Base-by-base conservation (phyloP, 2,888 invertebrate species). In the Mellilla xanthometata region DNA sequence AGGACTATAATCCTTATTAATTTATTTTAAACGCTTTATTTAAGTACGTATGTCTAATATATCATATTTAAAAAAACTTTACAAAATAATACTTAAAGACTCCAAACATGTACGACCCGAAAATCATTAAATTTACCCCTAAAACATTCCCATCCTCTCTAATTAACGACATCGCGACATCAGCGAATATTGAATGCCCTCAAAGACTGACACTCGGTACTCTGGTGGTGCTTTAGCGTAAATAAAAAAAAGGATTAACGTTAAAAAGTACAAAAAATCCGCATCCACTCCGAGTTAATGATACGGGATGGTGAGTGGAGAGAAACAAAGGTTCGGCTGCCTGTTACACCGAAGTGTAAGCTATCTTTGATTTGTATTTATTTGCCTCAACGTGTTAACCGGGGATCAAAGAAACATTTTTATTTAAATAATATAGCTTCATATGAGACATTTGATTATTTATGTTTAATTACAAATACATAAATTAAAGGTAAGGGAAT, bases 201-300 rank as follows among this genome's bases (percentile, higher is more conserved):
- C 73, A 72, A 76, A 79, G 76, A 76, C 70, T 78, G 85, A 82
- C 86, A 83, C 80, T 80, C 76, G 73, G 38, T 39, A 38, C 47
- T 38, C 32, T 27, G 38, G 26, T 32, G 44, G 30, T 72, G 63
- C 65, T 81, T 79, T 78, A 73, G 65, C 76, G 74, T 77, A 81
- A 81, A 81, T 80, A 84, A 85, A 77, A 83, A 80, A 85, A 81
- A 77, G 72, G 75, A 86, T 87, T 86, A 88, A 78, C 69, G 75
- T 68, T 77, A 86, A 88, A 87, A 87, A 85, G 79, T 76, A 71
- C 39, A 80, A 86, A 85, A 85, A 86, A 76, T 68, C 68, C 58
- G 56, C 81, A 79, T 79, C 84, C 88, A 87, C 89, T 89, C 76
- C 79, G 83, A 87, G 89, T 88, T 89, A 88, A 89, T 88, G 89